phyloP scores from a whole-genome alignment of 2,888 invertebrate genomes.

The Scaptomyza cyrtandrae region DNA sequence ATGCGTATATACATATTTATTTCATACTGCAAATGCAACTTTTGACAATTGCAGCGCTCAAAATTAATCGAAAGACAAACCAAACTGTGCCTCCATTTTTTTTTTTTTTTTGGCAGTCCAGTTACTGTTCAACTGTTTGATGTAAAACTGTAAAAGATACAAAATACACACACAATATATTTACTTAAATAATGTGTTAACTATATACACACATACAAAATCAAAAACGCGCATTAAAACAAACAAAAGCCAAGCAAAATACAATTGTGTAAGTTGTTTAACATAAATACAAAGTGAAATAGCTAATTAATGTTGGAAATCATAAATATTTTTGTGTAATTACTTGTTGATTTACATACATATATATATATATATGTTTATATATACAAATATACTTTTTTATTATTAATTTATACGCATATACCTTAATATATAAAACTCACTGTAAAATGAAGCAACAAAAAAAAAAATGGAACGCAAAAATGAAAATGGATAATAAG shows the following conservation, averaged over 20 bases:
- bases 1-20: background rate
- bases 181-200: constrained; percentile 12
- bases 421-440: constrained; percentile 41
- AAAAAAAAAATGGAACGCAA: constrained; percentile 5
- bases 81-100: constrained; percentile 54
- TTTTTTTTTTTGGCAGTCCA: constrained; percentile 2
- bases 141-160: background rate
- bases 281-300: constrained; percentile 51
- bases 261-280: constrained; percentile 61
- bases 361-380: no score
- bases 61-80: constrained; percentile 30
- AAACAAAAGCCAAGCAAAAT: constrained; percentile 40
- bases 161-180: background rate
- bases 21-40: constrained; percentile 9
- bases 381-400: constrained; percentile 15
- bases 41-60: constrained; percentile 56
- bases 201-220: constrained; percentile 7
- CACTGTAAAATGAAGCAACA: constrained; percentile 50
- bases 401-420: constrained; percentile 42
- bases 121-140: constrained; percentile 35
- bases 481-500: constrained; percentile 1
- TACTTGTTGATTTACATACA: constrained; percentile 47
- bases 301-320: constrained; percentile 64
- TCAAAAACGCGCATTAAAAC: background rate
- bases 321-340: constrained; percentile 37